Evolutionary conservation across 2,888 invertebrate species (phyloP).

Genomic region (Ophion ventricosus): DNA sequence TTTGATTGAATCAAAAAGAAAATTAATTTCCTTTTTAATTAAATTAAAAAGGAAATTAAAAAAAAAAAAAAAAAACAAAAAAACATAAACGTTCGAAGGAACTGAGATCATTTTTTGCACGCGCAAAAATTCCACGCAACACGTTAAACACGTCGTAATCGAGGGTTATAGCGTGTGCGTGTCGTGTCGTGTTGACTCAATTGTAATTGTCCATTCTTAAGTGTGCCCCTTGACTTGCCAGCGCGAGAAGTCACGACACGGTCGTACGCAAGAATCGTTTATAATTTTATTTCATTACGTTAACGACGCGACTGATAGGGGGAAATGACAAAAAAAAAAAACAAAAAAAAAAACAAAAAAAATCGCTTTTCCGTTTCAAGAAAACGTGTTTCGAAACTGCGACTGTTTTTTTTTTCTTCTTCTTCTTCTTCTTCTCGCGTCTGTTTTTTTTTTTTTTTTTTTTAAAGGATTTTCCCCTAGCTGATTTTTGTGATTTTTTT

Average conservation of each 20-base stretch:
- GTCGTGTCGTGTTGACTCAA: slow-evolving; percentile 39
- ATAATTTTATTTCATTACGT: slow-evolving; percentile 3
- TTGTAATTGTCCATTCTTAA: slow-evolving; percentile 57
- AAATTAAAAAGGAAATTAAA: not conserved
- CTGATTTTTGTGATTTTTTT: too few species aligned
- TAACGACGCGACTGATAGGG: slow-evolving; percentile 10
- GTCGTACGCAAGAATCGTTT: slow-evolving; percentile 40
- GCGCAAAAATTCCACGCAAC: slow-evolving; percentile 28
- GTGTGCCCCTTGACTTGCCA: slow-evolving; percentile 40
- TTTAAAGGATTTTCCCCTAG: too few species aligned
- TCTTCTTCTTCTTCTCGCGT: too few species aligned
- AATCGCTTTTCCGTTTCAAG: not conserved
- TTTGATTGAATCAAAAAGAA: too few species aligned
- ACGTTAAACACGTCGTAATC: slow-evolving; percentile 10
- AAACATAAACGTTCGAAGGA: slow-evolving; percentile 12
- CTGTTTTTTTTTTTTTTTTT: too few species aligned
- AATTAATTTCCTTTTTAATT: too few species aligned
- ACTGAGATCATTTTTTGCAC: not conserved
- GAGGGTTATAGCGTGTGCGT: too few species aligned
- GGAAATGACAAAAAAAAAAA: not conserved
- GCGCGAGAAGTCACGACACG: slow-evolving; percentile 12
- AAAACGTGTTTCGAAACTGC: not conserved
- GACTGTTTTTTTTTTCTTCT: not conserved
- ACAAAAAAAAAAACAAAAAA: slow-evolving; percentile 1
- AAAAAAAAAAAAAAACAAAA: slow-evolving; percentile 25